Evolutionary conservation across 2,888 invertebrate species (phyloP), one percentile per base, ranked within the genome.

Genomic region (Ligdia adustata): DNA sequence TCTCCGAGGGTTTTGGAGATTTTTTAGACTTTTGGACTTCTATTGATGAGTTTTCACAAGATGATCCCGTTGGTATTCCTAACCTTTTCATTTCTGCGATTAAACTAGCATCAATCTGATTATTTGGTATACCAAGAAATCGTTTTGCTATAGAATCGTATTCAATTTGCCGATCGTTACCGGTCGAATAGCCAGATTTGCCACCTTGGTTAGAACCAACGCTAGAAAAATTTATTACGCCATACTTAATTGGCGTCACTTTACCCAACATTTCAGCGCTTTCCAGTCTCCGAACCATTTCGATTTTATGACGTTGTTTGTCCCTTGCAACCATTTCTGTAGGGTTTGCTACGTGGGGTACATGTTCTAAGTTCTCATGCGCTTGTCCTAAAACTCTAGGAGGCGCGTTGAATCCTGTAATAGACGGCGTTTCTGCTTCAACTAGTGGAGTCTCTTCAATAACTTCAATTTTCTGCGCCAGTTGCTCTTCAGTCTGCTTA

Each of bases 391-490:
- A 57, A 2, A 76, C 58, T 52, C 52, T 75, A 0, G 76, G 72
- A 11, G 51, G 28, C 0, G 47, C 27, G 51, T 73, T 74, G 9
- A 75, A 69, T 3, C 70, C 74, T 47, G 76, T 75, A 2, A 64
- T 11, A 41, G 65, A 60, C 13, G 59, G 37, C 7, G 55, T 60
- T 0, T 65, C 60, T 11, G 72, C 66, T 62, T 76, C 79, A 14
- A 74, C 73, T 11, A 76, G 9, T 2, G 74, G 66, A 0, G 65
- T 62, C 55, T 85, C 82, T 0, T 77, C 62, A 7, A 81, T 62
- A 1, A 49, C 42, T 61, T 85, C 83, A 1, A 79, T 13, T 55
- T 76, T 82, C 45, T 84, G 81, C 9, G 46, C 44, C 6, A 81
- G 52, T 42, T 71, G 57, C 26, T 79, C 78, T 28, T 73, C 70